Conservation (phyloP, 2,113 vertebrate genomes). For the human region GRCh38 chr11:115121001-115121500, state of each 20-base stretch:
- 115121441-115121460: neutral
- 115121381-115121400: neutral
- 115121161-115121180: neutral
- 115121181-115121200: too few relatives aligned
- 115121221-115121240: neutral
- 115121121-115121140: neutral
- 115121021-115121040: neutral
- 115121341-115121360: accelerated
- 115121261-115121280: too few relatives aligned
- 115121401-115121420: accelerated
- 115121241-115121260: neutral
- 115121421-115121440: neutral
- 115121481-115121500: neutral
- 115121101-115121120: neutral
- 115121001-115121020: neutral
- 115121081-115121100: neutral
- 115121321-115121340: neutral
- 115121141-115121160: neutral
- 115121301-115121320: neutral
- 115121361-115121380: neutral
- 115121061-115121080: neutral
- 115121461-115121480: neutral
- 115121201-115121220: too few relatives aligned
- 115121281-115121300: neutral
- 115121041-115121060: neutral